phyloP scores from a whole-genome alignment of 2,888 invertebrate species.

The Ophion ellenae region DNA sequence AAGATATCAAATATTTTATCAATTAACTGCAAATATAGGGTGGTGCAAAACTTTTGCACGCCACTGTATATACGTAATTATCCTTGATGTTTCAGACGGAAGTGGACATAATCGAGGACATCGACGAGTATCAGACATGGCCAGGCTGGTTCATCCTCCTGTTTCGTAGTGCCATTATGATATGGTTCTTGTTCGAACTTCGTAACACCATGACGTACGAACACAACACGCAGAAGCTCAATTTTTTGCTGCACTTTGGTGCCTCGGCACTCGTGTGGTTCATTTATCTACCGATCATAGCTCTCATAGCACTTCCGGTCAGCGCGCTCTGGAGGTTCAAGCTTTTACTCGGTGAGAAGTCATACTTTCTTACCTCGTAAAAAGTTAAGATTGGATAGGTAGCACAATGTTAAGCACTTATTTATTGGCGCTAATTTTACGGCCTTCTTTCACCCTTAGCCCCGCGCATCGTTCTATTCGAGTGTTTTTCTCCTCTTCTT shows the following conservation, averaged over 20 bases:
- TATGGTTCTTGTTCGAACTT: slow-evolving; percentile 93
- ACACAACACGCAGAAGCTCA: slow-evolving; percentile 92
- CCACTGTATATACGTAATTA: background rate
- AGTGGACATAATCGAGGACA: slow-evolving; percentile 97
- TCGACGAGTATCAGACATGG: slow-evolving; percentile 99
- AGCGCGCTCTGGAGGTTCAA: slow-evolving; percentile 98
- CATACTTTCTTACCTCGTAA: slow-evolving; percentile 7
- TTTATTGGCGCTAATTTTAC: too few species aligned
- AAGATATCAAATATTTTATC: too few species aligned
- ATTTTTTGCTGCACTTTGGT: slow-evolving; percentile 97
- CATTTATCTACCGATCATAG: slow-evolving; percentile 97
- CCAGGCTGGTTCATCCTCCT: slow-evolving; percentile 97
- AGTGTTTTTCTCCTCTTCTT: background rate
- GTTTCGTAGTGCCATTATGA: slow-evolving; percentile 93
- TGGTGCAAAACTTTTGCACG: too few species aligned
- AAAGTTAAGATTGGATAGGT: background rate
- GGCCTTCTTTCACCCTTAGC: background rate
- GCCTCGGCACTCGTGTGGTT: slow-evolving; percentile 99
- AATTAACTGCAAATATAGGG: too few species aligned
- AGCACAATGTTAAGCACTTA: too few species aligned
- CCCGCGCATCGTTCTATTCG: background rate
- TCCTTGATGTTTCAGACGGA: slow-evolving; percentile 89
- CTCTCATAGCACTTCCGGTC: slow-evolving; percentile 95
- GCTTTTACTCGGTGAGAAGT: slow-evolving; percentile 91
- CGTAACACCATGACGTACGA: slow-evolving; percentile 92